Percentiles rank a stretch among this genome's conserved stretches.
These are phyloP conservation scores for Ectemnius cavifrons DNA, from an alignment of 2,888 invertebrate species.

Conservation along the genomic window DNA sequence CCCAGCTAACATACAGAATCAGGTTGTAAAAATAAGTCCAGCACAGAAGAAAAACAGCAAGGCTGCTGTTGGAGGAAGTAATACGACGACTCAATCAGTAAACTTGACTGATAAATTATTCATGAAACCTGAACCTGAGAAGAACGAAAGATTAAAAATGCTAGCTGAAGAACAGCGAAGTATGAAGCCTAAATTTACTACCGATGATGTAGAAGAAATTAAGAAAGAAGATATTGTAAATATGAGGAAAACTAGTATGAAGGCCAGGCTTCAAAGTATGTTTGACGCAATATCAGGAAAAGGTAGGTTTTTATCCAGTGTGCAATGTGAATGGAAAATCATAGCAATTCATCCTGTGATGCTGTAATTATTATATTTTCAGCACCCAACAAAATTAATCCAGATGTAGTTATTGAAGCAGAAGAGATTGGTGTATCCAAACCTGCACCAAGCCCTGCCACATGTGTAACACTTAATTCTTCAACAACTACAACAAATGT, in stretches of 20 bases:
- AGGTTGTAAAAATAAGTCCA: not conserved
- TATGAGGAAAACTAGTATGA: constrained; percentile 76
- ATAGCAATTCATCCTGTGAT: too few relatives aligned
- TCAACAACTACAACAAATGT: constrained; percentile 70
- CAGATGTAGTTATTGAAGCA: constrained; percentile 74
- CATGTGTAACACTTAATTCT: constrained; percentile 64
- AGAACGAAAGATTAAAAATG: constrained; percentile 69
- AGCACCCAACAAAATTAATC: constrained; percentile 71
- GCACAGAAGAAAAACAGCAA: not conserved
- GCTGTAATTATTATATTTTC: constrained; percentile 27
- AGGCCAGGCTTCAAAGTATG: constrained; percentile 73
- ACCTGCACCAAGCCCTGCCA: constrained; percentile 26
- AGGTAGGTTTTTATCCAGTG: constrained; percentile 55
- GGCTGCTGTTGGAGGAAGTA: not conserved
- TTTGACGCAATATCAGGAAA: constrained; percentile 76
- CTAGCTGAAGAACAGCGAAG: constrained; percentile 71
- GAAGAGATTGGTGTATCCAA: constrained; percentile 64
- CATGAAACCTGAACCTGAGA: constrained; percentile 73
- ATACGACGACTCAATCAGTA: not conserved
- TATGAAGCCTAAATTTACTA: constrained; percentile 66
- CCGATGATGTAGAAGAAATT: constrained; percentile 72
- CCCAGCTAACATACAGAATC: not conserved
- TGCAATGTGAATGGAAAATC: too few relatives aligned
- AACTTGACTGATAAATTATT: constrained; percentile 71
- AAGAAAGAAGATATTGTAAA: constrained; percentile 73